Base-by-base conservation (phyloP, 1,140 invertebrate genomes). In the Bombus ignitus region DNA sequence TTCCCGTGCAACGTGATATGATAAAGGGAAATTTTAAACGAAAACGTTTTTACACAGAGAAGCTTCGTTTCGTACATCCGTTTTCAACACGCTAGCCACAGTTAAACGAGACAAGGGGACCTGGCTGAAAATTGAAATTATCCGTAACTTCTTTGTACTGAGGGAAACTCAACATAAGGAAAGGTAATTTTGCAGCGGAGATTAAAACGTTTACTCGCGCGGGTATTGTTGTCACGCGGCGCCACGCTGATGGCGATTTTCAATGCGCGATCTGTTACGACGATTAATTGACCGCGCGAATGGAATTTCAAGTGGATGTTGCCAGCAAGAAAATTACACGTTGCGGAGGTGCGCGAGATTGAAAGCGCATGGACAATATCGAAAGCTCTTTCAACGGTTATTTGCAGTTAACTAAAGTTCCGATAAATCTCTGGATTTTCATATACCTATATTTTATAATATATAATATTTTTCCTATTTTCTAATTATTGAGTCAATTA, bases 261-360 rank as follows among this genome's bases (percentile, higher is more conserved):
- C 81, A 6, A 66, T 35, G 32, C n/a, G 42, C 80, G 57, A 82
- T 82, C 22, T 39, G 81, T 74, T 75, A 47, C 81, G 25, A 75
- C 22, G 81, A 81, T 81, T 57, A 81, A 81, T 81, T 73, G 70
- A 42, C 37, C 53, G 44, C 12, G 37, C n/a, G 37, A 72, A 81
- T 81, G 70, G 70, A 81, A 73, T 81, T 59, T 28, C 80, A 81
- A 81, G 28, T 62, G 80, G 53, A n/a, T 8, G 53, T 12, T 59
- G 13, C n/a, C 35, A 39, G 53, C 18, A 37, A 47, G 77, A 32
- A 70, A 70, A 80, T 62, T 81, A 13, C 68, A 81, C 68, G 79
- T 62, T 59, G 37, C 66, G 57, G 6, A 37, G 66, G 39, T 32
- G 32, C 9, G n/a, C 28, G 47, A 57, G 68, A 81, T 72, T 42